Base-by-base conservation (phyloP, 1,140 invertebrate species). In the Microplitis mediator region DNA sequence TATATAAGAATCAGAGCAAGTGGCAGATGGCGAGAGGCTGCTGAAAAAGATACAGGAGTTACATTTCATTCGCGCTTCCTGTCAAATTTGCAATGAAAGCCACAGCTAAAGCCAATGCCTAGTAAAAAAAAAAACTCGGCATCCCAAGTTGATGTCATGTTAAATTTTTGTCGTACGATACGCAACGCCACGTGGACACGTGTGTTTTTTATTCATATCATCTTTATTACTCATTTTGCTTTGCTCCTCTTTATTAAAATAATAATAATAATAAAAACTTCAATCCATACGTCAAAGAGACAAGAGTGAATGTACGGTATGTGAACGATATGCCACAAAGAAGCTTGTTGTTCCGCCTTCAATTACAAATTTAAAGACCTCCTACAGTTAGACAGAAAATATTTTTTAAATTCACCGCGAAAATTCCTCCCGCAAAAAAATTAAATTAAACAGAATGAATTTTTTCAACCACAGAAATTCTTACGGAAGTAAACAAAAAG, bases 71-170 rank as follows among this genome's bases (percentile, higher is more conserved):
- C 56, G 23, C 56, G 56, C 56, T 58, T 58, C 14, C 56, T 31
- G 16, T 58, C 56, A 58, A 58, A 58, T 58, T 58, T 16, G 56
- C 56, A 16, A 58, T 58, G 56, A 58, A 45, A 45, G 1, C 39
- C 39, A 58, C 6, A 45, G 1, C 39, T 5, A 45, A 45, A 45
- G 39, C 39, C 8, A 45, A 45, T 45, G 6, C 23, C 39, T 45
- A 9, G 39, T 39, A 9, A 9, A 45, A 45, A 45, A 45, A 39
- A 45, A 45, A 45, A 45, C 11, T 11, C 6, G 39, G 6, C 39
- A 45, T 58, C 56, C 56, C n/a, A 23, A 58, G 56, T 58, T 58
- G 56, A 58, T 58, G 56, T 58, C 56, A 58, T 58, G 23, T 58
- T 31, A 4, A 58, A 23, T 58, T 58, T 58, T 31, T 58, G 56